Evolutionary conservation across 2,797 vertebrate genomes (phyloP).

Genomic region (Falco naumanni): DNA sequence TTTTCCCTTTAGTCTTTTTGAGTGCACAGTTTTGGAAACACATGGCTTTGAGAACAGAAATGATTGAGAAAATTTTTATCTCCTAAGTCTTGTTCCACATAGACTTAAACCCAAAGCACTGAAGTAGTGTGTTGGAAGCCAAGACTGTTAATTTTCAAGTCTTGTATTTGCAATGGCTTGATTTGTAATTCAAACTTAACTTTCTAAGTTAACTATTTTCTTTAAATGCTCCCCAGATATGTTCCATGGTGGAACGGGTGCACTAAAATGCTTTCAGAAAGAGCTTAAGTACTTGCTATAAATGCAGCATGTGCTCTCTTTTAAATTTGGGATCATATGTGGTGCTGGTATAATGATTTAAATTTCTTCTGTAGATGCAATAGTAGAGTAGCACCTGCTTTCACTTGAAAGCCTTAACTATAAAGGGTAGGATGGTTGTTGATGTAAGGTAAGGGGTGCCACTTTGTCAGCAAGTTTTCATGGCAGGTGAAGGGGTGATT

Average conservation of each 20-base stretch:
- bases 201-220: background rate
- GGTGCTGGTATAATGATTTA: background rate
- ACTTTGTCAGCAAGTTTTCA: background rate
- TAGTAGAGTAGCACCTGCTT: background rate
- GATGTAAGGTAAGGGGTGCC: background rate
- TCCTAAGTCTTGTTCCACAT: background rate
- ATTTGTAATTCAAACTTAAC: background rate
- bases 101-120: background rate
- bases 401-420: background rate
- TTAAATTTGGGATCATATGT: background rate
- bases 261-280: background rate
- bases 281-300: background rate
- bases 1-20: background rate
- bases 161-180: background rate
- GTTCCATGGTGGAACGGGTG: background rate
- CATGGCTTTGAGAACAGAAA: background rate
- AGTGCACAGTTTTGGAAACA: background rate
- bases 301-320: rapidly evolving
- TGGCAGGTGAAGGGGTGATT: background rate
- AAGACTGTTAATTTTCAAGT: background rate
- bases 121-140: background rate
- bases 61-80: too few species aligned
- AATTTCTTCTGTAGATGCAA: background rate
- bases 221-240: background rate
- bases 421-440: background rate